phyloP scores from a whole-genome alignment of 2,113 vertebrate species.

The Phyllopteryx taeniolatus region DNA sequence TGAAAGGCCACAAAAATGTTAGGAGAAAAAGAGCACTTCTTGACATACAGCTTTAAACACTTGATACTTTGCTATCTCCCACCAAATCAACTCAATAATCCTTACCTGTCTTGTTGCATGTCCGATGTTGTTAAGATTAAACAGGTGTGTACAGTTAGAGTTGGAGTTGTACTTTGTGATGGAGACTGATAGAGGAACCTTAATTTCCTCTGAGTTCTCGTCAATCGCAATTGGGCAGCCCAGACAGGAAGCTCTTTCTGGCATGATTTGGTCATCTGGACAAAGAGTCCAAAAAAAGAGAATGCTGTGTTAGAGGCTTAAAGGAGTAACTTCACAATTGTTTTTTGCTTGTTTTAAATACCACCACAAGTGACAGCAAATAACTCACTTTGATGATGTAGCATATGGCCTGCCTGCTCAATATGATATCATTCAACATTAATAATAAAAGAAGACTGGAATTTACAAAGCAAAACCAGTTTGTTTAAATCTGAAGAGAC shows the following conservation, averaged over 20 bases:
- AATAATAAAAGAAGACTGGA: too few species aligned
- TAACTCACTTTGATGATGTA: too few species aligned
- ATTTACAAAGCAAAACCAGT: too few species aligned
- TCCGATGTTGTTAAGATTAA: slow-evolving; percentile 61
- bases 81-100: not conserved
- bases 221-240: slow-evolving; percentile 75
- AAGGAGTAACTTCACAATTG: too few species aligned
- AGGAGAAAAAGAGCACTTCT: not conserved
- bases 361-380: too few species aligned
- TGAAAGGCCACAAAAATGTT: slow-evolving; percentile 42
- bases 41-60: too few species aligned
- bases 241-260: slow-evolving; percentile 49
- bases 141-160: slow-evolving; percentile 64
- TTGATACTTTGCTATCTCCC: not conserved
- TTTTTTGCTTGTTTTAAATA: too few species aligned
- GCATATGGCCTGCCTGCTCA: too few species aligned
- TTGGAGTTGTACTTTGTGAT: slow-evolving; percentile 74
- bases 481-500: too few species aligned
- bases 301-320: not conserved
- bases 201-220: slow-evolving; percentile 57
- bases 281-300: not conserved
- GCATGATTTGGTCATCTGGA: slow-evolving; percentile 20
- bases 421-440: too few species aligned
- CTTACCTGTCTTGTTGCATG: slow-evolving; percentile 79
- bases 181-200: slow-evolving; percentile 64